These are phyloP conservation scores for Thecophora atra DNA, from an alignment of 2,888 invertebrate species.

Conservation along the genomic window DNA sequence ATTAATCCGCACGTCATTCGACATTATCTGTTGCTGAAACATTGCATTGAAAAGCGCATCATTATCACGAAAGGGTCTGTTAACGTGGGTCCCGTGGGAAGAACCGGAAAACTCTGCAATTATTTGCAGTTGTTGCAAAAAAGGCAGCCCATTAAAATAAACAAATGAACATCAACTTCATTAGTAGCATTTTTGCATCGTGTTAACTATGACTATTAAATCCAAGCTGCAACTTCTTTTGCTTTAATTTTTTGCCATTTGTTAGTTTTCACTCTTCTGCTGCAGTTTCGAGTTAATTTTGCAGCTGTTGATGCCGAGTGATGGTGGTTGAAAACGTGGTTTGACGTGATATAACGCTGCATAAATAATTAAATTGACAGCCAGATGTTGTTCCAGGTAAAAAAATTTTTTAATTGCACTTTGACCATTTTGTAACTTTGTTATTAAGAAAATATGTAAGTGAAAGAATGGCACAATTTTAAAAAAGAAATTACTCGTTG, in stretches of 20 bases:
- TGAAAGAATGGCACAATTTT: no score
- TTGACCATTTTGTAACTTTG: background rate
- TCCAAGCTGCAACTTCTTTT: background rate
- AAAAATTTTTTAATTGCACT: background rate
- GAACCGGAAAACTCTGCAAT: constrained; percentile 4
- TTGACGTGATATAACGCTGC: constrained; percentile 16
- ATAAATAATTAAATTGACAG: constrained; percentile 22
- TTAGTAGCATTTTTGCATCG: constrained; percentile 4
- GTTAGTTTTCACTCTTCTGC: background rate
- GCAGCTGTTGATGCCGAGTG: no score
- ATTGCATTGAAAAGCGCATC: no score
- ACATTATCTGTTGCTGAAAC: no score
- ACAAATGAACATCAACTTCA: constrained; percentile 14
- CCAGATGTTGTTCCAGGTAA: background rate
- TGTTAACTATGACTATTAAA: constrained; percentile 24
- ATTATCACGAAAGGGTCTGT: no score
- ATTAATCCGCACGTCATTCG: no score
- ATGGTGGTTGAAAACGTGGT: no score
- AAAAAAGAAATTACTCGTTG: no score
- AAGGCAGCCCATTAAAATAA: constrained; percentile 17
- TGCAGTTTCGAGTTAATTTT: background rate
- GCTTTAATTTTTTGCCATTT: background rate
- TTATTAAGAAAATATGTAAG: no score
- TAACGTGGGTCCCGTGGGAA: no score
- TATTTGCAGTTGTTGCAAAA: constrained; percentile 21